These are phyloP conservation scores for Drosophila kepulauana DNA, from an alignment of 1,140 invertebrate genomes.

Conservation along the genomic window DNA sequence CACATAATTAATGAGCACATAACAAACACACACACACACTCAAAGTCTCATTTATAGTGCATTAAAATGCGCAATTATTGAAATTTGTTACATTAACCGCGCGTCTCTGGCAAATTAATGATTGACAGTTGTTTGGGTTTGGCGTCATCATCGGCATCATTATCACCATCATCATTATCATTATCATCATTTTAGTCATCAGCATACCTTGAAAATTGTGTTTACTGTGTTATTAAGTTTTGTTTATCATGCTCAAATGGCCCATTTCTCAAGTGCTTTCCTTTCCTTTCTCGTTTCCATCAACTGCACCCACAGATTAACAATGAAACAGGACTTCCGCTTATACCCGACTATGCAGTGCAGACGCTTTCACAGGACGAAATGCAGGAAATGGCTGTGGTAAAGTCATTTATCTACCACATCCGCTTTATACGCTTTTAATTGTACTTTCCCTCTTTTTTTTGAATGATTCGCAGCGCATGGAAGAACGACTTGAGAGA, in stretches of 20 bases:
- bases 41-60: conserved; percentile 28
- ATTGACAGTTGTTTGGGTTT: conserved; percentile 49
- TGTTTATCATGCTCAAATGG: neutral
- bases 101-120: conserved; percentile 8
- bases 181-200: neutral
- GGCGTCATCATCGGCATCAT: conserved; percentile 5
- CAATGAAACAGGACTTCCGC: conserved; percentile 79
- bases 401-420: conserved; percentile 9
- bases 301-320: conserved; percentile 62
- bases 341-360: conserved; percentile 80
- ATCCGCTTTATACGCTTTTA: conserved; percentile 1
- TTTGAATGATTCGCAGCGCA: conserved; percentile 64
- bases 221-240: conserved; percentile 28
- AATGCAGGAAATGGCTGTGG: conserved; percentile 82
- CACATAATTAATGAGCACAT: neutral
- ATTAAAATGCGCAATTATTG: conserved; percentile 13
- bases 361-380: conserved; percentile 77
- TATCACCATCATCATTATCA: neutral
- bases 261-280: conserved; percentile 2
- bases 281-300: too few relatives aligned
- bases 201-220: conserved; percentile 12
- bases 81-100: conserved; percentile 10
- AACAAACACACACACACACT: conserved; percentile 22
- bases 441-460: neutral
- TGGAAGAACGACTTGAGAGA: conserved; percentile 85